A percentile compares a stretch with the other conserved stretches of the same genome.
Conservation (phyloP, 2,113 vertebrate genomes). For the Sus scrofa region T2T-Sscrofa CM000814.6:50115501-50116000, state of each 20-base stretch:
- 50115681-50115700: neutral
- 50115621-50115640: neutral
- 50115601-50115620: neutral
- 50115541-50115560: rapidly evolving
- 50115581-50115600: no score
- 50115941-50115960: no score
- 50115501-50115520: neutral
- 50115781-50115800: neutral
- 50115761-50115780: neutral
- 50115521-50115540: no score
- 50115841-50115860: neutral
- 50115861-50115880: neutral
- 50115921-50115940: neutral
- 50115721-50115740: no score
- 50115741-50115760: neutral
- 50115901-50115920: neutral
- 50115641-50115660: neutral
- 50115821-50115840: neutral
- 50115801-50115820: neutral
- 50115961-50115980: no score
- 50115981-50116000: no score
- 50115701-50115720: neutral
- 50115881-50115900: neutral
- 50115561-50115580: neutral
- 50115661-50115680: neutral